Conservation (phyloP, 2,113 vertebrate genomes). For the Arizona elegans region DNA sequence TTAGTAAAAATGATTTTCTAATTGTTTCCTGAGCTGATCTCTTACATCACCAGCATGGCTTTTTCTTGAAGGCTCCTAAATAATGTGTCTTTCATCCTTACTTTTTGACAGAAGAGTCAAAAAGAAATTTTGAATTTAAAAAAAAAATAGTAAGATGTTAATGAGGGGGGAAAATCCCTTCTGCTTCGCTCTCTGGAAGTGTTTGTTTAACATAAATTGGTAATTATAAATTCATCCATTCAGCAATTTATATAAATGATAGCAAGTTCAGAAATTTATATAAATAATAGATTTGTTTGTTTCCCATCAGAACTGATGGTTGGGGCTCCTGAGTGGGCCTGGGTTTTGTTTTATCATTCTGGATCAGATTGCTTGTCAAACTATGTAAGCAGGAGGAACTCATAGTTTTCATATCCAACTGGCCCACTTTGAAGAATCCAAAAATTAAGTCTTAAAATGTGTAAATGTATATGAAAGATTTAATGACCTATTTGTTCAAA, state of each 20-base stretch:
- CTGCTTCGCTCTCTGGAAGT: constrained; percentile 14
- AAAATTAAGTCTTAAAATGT: not conserved
- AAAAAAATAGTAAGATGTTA: constrained; percentile 38
- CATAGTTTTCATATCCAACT: no score
- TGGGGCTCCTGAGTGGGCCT: not conserved
- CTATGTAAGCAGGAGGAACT: not conserved
- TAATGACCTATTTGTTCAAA: not conserved
- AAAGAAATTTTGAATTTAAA: constrained; percentile 39
- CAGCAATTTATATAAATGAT: constrained; percentile 1
- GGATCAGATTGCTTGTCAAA: not conserved
- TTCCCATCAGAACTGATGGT: constrained; percentile 40
- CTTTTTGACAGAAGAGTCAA: constrained; percentile 43
- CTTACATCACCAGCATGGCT: constrained; percentile 63
- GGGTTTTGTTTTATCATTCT: not conserved
- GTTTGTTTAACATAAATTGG: not conserved
- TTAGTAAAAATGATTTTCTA: constrained; percentile 62
- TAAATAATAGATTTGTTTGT: constrained; percentile 42
- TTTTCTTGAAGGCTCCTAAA: constrained; percentile 42
- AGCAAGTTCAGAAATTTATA: not conserved
- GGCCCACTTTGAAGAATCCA: not conserved
- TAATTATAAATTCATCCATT: not conserved
- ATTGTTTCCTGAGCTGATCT: constrained; percentile 65
- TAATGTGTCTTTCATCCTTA: constrained; percentile 31
- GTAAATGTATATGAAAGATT: not conserved
- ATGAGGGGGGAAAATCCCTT: constrained; percentile 41